These are phyloP conservation scores for Tricholauxania praeusta DNA, from an alignment of 2,888 invertebrate species.

Conservation along the genomic window DNA sequence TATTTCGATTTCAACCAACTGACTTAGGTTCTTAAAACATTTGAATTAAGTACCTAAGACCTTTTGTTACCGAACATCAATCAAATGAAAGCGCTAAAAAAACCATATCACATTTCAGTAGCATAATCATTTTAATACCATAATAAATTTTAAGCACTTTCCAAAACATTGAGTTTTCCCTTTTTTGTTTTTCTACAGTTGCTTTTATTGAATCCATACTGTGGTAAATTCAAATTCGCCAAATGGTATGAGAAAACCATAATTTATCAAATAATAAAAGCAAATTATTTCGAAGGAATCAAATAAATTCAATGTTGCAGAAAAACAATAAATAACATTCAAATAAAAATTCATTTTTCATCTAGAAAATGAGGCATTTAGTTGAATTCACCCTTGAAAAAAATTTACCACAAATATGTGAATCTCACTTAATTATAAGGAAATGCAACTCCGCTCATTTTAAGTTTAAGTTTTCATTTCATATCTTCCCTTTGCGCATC, in stretches of 20 bases:
- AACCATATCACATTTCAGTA: not conserved
- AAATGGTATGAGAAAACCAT: not conserved
- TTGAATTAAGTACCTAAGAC: not conserved
- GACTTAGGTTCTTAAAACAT: not conserved
- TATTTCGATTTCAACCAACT: no score
- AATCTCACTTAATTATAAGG: conserved; percentile 27
- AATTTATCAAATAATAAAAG: not conserved
- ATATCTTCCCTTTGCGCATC: not conserved
- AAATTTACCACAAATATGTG: conserved; percentile 1
- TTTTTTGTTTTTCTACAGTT: not conserved
- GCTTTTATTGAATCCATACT: not conserved
- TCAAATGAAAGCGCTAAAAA: not conserved
- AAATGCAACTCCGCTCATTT: conserved; percentile 10
- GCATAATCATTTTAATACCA: conserved; percentile 1
- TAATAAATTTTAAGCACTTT: conserved; percentile 14
- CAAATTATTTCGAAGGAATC: not conserved
- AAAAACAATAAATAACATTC: conserved; percentile 1
- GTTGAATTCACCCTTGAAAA: not conserved
- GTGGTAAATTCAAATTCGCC: not conserved
- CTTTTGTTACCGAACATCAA: not conserved
- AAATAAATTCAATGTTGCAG: not conserved
- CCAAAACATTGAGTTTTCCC: conserved; percentile 1
- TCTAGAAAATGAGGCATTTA: not conserved
- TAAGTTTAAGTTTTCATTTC: conserved; percentile 9
- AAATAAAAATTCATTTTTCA: not conserved